These are phyloP conservation scores for Drosophila pseudotakahashii DNA, from an alignment of 2,888 invertebrate genomes.

Conservation along the genomic window DNA sequence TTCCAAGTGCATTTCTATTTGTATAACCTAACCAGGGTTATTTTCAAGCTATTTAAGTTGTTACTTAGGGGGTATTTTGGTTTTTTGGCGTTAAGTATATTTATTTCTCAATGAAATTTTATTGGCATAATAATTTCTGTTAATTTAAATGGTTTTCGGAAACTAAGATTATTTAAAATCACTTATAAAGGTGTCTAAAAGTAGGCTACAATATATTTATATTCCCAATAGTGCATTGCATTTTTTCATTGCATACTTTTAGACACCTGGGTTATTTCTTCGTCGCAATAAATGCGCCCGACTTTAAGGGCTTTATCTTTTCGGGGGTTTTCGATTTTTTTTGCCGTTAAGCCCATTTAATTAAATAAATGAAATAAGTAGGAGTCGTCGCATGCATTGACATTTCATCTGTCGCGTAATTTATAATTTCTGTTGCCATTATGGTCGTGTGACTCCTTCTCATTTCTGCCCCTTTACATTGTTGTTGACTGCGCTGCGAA, in stretches of 20 bases:
- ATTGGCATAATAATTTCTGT: too few species aligned
- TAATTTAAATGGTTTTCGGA: too few species aligned
- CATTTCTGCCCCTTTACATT: conserved; percentile 28
- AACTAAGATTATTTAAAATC: too few species aligned
- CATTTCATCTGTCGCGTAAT: conserved; percentile 80
- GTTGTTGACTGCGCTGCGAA: conserved; percentile 73
- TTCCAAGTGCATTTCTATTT: conserved; percentile 77
- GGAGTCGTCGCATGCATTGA: conserved; percentile 65
- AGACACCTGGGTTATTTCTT: conserved; percentile 20
- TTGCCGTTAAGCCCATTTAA: conserved; percentile 52
- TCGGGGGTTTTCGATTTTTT: conserved; percentile 13
- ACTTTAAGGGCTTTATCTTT: conserved; percentile 9
- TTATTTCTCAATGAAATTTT: too few species aligned
- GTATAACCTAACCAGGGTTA: conserved; percentile 59
- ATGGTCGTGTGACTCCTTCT: conserved; percentile 46
- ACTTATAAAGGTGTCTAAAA: too few species aligned
- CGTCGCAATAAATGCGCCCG: not conserved
- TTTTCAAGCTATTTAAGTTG: not conserved
- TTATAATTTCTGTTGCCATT: conserved; percentile 78
- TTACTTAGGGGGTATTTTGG: conserved; percentile 22
- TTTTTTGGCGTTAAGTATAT: not conserved
- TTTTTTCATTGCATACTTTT: too few species aligned
- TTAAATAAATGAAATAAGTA: conserved; percentile 79
- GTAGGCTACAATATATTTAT: too few species aligned
- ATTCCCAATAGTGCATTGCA: too few species aligned